Conservation (phyloP, 2,797 vertebrate genomes). For the Centroberyx gerrardi region DNA sequence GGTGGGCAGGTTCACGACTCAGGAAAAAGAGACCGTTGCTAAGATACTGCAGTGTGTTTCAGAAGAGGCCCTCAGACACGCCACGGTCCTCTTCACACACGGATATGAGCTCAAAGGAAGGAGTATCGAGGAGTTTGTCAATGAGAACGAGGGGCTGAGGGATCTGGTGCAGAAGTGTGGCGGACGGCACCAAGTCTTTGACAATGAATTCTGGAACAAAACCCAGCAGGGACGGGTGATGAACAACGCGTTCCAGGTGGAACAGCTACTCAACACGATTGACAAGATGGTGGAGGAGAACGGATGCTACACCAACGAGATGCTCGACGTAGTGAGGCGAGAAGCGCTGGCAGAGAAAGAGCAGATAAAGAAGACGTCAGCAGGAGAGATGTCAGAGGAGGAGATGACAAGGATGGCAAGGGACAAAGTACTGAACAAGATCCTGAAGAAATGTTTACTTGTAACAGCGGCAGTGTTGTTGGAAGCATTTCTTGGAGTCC, state of each 20-base stretch:
- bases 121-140: not conserved
- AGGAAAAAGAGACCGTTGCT: not conserved
- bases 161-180: not conserved
- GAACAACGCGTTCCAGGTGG: not conserved
- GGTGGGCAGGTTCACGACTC: conserved; percentile 26
- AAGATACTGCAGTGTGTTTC: not conserved
- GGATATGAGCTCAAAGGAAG: not conserved
- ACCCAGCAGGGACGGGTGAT: not conserved
- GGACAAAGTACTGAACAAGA: not conserved
- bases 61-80: not conserved
- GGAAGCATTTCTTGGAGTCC: no score
- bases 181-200: not conserved
- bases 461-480: not conserved
- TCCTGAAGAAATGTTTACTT: not conserved
- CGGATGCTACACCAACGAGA: not conserved
- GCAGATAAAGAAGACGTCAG: not conserved
- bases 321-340: no score
- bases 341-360: no score
- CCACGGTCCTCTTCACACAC: not conserved
- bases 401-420: not conserved
- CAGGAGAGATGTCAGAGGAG: not conserved
- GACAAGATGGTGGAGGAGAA: not conserved
- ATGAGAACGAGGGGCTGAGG: not conserved
- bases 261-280: not conserved
- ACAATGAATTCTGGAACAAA: not conserved